Evolutionary conservation across 2,888 invertebrate species (phyloP), one percentile per base, ranked within the genome.

Genomic region (Alloplasta piceator): DNA sequence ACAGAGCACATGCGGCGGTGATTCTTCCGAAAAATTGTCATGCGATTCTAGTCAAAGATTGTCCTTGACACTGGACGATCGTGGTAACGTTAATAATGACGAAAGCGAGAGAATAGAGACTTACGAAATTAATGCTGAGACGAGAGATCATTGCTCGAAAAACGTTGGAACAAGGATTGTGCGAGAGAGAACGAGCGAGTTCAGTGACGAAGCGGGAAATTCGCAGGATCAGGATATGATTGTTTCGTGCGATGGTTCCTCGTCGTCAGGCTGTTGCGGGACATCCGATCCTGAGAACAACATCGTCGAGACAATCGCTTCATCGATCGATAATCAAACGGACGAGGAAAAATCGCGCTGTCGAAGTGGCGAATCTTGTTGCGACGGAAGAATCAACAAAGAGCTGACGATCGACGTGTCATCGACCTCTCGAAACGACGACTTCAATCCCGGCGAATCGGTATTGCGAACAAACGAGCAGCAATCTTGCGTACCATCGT

Each of bases 41-140:
- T 85, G 86, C 78, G 80, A 86, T 78, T 86, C 90, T 91, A 91
- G 89, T 90, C 90, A 91, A 82, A 88, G 91, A 83, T 86, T 89
- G 86, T 90, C 89, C 46, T 78, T 84, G 77, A 89, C 86, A 73
- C 76, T 86, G 79, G 86, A 88, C 52, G 86, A 87, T 64, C 87
- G 83, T 67, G 86, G 78, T 81, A 85, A 81, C 50, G 83, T 85
- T 39, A 86, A 70, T 73, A 74, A 56, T 60, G 71, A 89, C 48
- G 43, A 43, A 1, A 87, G 87, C 79, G 89, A 90, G 82, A 86
- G 87, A 81, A 87, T 88, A 77, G 83, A 86, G 63, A 84, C 85
- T 56, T 88, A 87, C 78, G 87, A 88, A 41, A 85, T 63, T 38
- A 50, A 26, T 26, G 26, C 26, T 3, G 26, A 26, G 26, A 26